phyloP scores from a whole-genome alignment of 2,888 invertebrate species.

The Eupithecia vulgata region DNA sequence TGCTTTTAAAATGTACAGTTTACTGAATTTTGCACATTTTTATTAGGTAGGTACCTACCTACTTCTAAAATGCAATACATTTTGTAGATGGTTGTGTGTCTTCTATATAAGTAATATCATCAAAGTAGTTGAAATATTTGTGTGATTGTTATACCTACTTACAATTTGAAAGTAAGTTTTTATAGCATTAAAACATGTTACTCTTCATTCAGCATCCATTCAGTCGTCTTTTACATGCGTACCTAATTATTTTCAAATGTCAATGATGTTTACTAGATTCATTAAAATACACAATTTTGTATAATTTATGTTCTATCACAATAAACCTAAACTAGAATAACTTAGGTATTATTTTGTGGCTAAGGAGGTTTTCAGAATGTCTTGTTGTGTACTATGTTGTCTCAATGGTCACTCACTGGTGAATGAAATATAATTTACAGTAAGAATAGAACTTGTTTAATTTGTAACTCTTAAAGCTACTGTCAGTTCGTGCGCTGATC shows the following conservation, averaged over 20 bases:
- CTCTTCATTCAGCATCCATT: neutral
- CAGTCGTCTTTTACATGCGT: neutral
- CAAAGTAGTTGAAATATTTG: neutral
- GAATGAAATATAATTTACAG: conserved; percentile 43
- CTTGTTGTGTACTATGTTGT: conserved; percentile 26
- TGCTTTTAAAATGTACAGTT: neutral
- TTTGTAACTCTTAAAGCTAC: neutral
- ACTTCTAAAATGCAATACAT: neutral
- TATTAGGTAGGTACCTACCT: neutral
- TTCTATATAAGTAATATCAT: no score
- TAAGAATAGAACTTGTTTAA: conserved; percentile 8
- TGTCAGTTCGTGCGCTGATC: no score
- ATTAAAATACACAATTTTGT: conserved; percentile 1
- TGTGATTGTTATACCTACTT: neutral
- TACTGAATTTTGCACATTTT: neutral
- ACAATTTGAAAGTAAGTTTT: neutral
- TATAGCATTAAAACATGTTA: neutral
- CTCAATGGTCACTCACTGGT: conserved; percentile 38
- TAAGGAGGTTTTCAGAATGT: neutral
- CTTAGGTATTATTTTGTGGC: neutral
- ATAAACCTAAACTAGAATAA: conserved; percentile 5
- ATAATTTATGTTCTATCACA: neutral
- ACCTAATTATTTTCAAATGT: neutral
- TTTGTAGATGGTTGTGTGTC: neutral
- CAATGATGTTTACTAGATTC: neutral